phyloP scores from a whole-genome alignment of 2,797 vertebrate species.

The Platyrinchus mystaceus region DNA sequence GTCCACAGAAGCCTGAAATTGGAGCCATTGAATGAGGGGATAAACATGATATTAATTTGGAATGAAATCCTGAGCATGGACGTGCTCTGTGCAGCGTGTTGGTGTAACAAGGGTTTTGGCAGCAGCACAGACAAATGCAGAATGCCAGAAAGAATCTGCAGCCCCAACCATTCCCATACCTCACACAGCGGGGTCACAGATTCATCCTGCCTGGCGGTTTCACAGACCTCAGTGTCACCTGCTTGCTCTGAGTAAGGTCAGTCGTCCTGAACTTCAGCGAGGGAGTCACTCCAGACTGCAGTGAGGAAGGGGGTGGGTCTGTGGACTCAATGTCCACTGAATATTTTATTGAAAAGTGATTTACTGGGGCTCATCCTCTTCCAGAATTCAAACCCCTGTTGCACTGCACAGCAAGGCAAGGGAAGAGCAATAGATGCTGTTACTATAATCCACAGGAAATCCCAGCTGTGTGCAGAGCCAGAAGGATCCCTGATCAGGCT shows the following conservation, averaged over 20 bases:
- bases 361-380: neutral
- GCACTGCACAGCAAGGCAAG: neutral
- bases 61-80: neutral
- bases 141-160: neutral
- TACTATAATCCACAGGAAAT: neutral
- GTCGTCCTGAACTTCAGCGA: neutral
- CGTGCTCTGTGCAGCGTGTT: neutral
- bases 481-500: neutral
- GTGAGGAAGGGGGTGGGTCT: no score
- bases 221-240: neutral
- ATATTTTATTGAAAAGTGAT: neutral
- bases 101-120: neutral
- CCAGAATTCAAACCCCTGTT: neutral
- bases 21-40: neutral
- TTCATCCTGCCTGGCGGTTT: neutral
- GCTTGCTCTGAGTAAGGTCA: neutral
- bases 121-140: neutral
- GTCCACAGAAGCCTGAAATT: neutral
- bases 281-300: neutral
- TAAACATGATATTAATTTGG: neutral
- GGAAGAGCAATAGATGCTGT: neutral
- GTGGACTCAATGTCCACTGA: neutral
- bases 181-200: accelerated
- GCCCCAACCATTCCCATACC: neutral
- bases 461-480: neutral